These are phyloP conservation scores for Apolygus lucorum DNA, from an alignment of 1,140 invertebrate genomes.

Conservation along the genomic window DNA sequence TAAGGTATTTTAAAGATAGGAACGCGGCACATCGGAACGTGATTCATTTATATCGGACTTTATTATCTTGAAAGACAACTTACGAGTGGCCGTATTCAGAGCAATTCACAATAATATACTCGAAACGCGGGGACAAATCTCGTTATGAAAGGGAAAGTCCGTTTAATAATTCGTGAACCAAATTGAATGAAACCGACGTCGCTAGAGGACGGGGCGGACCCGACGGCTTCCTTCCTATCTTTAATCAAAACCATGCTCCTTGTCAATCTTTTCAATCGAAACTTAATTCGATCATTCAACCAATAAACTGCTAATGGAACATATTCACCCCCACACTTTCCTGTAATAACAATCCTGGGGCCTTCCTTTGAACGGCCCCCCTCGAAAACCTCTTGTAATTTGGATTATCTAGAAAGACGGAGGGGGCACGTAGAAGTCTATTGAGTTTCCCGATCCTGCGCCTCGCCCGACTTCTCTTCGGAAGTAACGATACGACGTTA, in stretches of 20 bases:
- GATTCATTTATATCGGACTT: too few species aligned
- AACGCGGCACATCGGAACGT: too few species aligned
- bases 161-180: neutral
- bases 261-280: neutral
- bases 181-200: neutral
- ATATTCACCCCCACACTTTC: neutral
- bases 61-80: too few species aligned
- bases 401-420: neutral
- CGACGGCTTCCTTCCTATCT: neutral
- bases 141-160: neutral
- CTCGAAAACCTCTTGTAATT: neutral
- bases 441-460: neutral
- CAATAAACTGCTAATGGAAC: slow-evolving; percentile 1
- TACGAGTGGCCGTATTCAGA: too few species aligned
- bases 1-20: too few species aligned
- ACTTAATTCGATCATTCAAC: slow-evolving; percentile 1
- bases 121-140: too few species aligned
- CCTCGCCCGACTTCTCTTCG: neutral
- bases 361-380: neutral
- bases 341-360: neutral
- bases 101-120: too few species aligned
- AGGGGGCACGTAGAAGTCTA: neutral
- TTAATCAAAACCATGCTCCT: neutral
- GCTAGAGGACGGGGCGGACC: too few species aligned
- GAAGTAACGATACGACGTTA: neutral